phyloP scores from a whole-genome alignment of 2,888 invertebrate species.

The Harpagoxenus sublaevis region DNA sequence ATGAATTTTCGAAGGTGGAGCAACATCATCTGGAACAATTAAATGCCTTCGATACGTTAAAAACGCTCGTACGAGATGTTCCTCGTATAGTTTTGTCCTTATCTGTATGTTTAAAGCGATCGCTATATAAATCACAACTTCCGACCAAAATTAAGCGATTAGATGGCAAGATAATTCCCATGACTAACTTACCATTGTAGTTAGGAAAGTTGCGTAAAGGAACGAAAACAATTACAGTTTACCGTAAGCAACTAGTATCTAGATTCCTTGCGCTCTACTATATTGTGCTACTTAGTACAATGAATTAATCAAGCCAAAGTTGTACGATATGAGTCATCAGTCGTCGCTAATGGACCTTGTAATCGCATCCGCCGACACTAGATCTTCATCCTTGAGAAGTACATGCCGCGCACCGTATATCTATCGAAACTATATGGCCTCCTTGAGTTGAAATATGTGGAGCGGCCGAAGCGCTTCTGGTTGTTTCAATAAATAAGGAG shows the following conservation, averaged over 20 bases:
- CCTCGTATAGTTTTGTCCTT: background rate
- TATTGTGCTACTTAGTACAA: slow-evolving; percentile 28
- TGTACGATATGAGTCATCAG: slow-evolving; percentile 41
- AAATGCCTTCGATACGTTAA: slow-evolving; percentile 5
- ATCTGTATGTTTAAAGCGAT: background rate
- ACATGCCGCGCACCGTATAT: background rate
- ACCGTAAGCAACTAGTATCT: slow-evolving; percentile 31
- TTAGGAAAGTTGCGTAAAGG: slow-evolving; percentile 21
- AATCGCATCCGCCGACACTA: slow-evolving; percentile 44
- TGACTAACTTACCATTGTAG: background rate
- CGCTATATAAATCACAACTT: background rate
- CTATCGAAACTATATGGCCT: slow-evolving; percentile 38
- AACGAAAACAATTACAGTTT: slow-evolving; percentile 40
- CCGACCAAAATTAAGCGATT: slow-evolving; percentile 3
- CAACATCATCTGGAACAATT: slow-evolving; percentile 71
- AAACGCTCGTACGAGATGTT: background rate
- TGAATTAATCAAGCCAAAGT: slow-evolving; percentile 46
- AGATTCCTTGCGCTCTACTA: slow-evolving; percentile 20
- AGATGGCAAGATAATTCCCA: slow-evolving; percentile 14
- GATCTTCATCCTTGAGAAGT: slow-evolving; percentile 6
- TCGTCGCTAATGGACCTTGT: slow-evolving; percentile 38
- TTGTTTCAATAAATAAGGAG: slow-evolving; percentile 44
- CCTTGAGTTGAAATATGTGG: slow-evolving; percentile 30
- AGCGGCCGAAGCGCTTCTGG: slow-evolving; percentile 16
- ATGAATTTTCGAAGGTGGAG: slow-evolving; percentile 78